Conservation (phyloP, 2,113 vertebrate species). For the Orthonyx spaldingii region DNA sequence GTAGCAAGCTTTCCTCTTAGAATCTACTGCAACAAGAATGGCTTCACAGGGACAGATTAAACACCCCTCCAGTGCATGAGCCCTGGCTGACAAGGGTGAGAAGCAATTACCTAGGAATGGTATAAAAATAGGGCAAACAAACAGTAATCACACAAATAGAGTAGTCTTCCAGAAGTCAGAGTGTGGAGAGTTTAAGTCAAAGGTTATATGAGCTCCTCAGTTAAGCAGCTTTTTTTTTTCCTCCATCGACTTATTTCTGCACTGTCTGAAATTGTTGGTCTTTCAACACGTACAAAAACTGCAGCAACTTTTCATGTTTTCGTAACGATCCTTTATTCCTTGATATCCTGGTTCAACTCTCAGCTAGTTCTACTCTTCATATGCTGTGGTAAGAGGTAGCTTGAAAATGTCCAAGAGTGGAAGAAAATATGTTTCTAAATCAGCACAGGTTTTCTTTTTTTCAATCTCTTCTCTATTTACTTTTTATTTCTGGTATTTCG, state of each 20-base stretch:
- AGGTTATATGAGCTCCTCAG: background rate
- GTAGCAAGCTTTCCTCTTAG: background rate
- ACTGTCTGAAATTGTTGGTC: background rate
- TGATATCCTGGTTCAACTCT: background rate
- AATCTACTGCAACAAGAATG: background rate
- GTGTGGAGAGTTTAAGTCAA: background rate
- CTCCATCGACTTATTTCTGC: background rate
- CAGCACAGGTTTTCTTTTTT: background rate
- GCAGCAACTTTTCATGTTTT: background rate
- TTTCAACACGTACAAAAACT: background rate
- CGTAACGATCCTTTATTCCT: background rate
- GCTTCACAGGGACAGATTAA: background rate
- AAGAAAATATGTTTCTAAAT: background rate
- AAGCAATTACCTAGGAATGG: background rate
- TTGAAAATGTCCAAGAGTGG: background rate
- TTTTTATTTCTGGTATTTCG: background rate
- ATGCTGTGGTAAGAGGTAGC: too few relatives aligned
- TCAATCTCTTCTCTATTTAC: background rate
- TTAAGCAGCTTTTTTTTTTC: background rate
- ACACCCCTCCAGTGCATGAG: background rate
- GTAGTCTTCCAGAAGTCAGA: background rate
- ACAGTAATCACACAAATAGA: background rate
- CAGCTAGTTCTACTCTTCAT: background rate
- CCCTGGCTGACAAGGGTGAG: background rate
- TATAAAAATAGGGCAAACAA: background rate